These are phyloP conservation scores for Myxocyprinus asiaticus DNA, from an alignment of 2,113 vertebrate genomes.

Conservation along the genomic window DNA sequence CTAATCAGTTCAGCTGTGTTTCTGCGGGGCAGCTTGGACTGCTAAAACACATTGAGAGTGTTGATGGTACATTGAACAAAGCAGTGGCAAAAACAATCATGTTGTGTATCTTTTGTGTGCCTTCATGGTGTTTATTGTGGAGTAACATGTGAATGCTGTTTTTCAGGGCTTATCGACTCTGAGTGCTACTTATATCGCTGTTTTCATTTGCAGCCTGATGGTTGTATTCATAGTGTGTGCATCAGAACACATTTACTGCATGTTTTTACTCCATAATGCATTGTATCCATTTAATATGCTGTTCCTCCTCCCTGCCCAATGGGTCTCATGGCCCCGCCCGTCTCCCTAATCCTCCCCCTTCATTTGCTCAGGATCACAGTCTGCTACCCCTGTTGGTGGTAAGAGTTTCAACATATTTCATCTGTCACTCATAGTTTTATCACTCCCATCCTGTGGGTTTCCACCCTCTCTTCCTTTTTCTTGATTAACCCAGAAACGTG, in stretches of 20 bases:
- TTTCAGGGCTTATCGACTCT: slow-evolving; percentile 50
- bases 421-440: slow-evolving; percentile 67
- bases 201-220: slow-evolving; percentile 34
- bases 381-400: slow-evolving; percentile 96
- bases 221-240: slow-evolving; percentile 29
- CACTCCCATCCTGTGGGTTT: slow-evolving; percentile 44
- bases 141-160: slow-evolving; percentile 47
- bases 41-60: not conserved
- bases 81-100: not conserved
- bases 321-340: slow-evolving; percentile 77
- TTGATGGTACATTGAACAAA: not conserved
- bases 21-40: slow-evolving; percentile 15
- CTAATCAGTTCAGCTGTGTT: slow-evolving; percentile 8
- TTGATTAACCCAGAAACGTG: slow-evolving; percentile 10
- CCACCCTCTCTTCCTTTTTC: slow-evolving; percentile 60
- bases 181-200: slow-evolving; percentile 36
- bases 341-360: slow-evolving; percentile 80
- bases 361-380: slow-evolving; percentile 97
- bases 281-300: slow-evolving; percentile 86
- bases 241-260: slow-evolving; percentile 39
- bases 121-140: slow-evolving; percentile 43
- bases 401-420: slow-evolving; percentile 84
- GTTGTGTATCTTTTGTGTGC: not conserved
- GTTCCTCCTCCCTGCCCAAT: slow-evolving; percentile 85
- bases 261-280: slow-evolving; percentile 47